Base-by-base conservation (phyloP, 2,888 invertebrate species). In the Orthosia cruda region DNA sequence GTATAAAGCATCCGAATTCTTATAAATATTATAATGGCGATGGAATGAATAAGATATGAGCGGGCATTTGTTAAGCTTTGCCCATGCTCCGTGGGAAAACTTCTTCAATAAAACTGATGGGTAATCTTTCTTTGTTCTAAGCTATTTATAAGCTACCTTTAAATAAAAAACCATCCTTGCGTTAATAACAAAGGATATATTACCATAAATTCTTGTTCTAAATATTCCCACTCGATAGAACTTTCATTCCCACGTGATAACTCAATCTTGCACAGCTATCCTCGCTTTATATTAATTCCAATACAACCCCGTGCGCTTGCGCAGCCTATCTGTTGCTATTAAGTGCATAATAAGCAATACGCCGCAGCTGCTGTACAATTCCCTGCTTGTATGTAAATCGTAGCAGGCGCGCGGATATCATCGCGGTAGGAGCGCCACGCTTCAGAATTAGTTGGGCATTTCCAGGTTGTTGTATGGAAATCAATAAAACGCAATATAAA, bases 321-420 rank as follows among this genome's bases (percentile, higher is more conserved):
- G 55, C 69, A 68, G 71, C 58, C 65, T 52, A 81, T 72, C 74
- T 66, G 68, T 47, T 57, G 75, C 82, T 69, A 74, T 82, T 84
- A 84, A 64, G 77, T 80, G 62, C 77, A 86, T 84, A 86, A 84
- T 86, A 74, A 83, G 78, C 86, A 86, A 86, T 86, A 77, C 77
- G 73, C 75, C 69, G 58, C 71, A 71, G 61, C 71, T 65, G 71
- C 76, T 66, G 75, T 65, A 86, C 80, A 77, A 84, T 86, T 80
- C 84, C 69, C 64, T 76, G 76, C 74, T 81, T 85, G 83, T 86
- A 86, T 86, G 86, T 86, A 85, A 86, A 86, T 86, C 77, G 78
- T 75, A 77, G 76, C 84, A 80, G 54, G 77, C 86, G 84, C 78
- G 71, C 50, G 59, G 71, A 85, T 83, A 84, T 66, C 74, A 72